phyloP scores from a whole-genome alignment of 2,888 invertebrate genomes.

The Melitaea athalia region DNA sequence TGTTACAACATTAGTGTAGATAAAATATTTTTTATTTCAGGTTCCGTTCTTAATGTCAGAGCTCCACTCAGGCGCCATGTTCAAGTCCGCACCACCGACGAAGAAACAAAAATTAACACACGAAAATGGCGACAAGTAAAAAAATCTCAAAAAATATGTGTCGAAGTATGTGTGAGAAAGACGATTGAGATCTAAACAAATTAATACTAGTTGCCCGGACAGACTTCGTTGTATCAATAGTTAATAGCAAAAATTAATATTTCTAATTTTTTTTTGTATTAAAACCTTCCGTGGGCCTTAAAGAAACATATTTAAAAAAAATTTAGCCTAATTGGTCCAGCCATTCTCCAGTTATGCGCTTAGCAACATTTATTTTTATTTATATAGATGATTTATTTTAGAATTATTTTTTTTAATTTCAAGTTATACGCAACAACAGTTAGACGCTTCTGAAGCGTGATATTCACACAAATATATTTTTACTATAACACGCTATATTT shows the following conservation, averaged over 20 bases:
- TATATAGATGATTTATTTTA: not conserved
- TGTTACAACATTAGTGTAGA: too few species aligned
- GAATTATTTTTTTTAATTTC: conserved; percentile 3
- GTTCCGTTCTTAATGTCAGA: conserved; percentile 63
- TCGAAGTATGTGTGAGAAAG: not conserved
- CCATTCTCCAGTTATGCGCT: too few species aligned
- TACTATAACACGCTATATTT: not conserved
- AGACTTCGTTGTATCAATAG: too few species aligned
- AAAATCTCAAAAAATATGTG: not conserved
- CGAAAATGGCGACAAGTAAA: conserved; percentile 64
- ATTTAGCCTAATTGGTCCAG: too few species aligned
- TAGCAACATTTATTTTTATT: too few species aligned
- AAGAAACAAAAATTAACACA: conserved; percentile 65
- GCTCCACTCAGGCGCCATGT: conserved; percentile 65
- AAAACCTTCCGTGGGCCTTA: too few species aligned
- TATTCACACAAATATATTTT: conserved; percentile 7
- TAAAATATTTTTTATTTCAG: conserved; percentile 36
- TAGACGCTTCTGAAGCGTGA: conserved; percentile 7
- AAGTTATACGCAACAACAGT: conserved; percentile 1
- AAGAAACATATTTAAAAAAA: too few species aligned
- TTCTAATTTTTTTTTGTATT: too few species aligned
- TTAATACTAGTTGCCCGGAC: too few species aligned
- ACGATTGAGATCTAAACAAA: not conserved
- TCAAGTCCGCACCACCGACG: conserved; percentile 56
- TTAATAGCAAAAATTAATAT: too few species aligned